Evolutionary conservation across 2,888 invertebrate species (phyloP).

Genomic region (Melieria picta): DNA sequence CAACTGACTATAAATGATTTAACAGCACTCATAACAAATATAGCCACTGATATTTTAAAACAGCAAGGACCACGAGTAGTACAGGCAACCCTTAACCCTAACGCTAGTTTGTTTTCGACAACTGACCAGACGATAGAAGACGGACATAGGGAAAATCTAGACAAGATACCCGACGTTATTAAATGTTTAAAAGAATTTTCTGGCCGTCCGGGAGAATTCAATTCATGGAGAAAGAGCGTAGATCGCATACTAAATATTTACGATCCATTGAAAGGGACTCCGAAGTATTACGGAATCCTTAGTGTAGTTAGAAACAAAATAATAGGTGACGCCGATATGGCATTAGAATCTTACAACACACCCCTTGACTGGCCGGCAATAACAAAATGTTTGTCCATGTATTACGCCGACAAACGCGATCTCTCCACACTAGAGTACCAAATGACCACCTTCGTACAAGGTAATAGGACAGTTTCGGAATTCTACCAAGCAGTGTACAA

Average conservation of each 20-base stretch:
- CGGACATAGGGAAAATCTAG: background rate
- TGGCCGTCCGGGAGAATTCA: too few species aligned
- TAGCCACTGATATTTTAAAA: background rate
- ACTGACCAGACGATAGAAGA: background rate
- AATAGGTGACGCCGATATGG: too few species aligned
- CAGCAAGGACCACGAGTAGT: constrained; percentile 1
- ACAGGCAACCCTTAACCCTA: constrained; percentile 4
- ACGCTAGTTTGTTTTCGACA: background rate
- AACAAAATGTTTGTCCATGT: background rate
- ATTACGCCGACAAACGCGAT: constrained; percentile 30
- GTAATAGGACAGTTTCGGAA: constrained; percentile 36
- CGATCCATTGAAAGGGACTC: too few species aligned
- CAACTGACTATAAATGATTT: too few species aligned
- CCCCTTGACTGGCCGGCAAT: constrained; percentile 25
- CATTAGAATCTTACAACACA: constrained; percentile 25
- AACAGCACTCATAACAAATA: background rate
- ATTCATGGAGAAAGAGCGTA: too few species aligned
- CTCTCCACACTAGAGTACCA: constrained; percentile 32
- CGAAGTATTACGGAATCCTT: too few species aligned
- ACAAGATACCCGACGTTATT: background rate
- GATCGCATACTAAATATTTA: too few species aligned
- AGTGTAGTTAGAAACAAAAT: too few species aligned
- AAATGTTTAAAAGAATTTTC: too few species aligned
- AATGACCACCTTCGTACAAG: constrained; percentile 35
- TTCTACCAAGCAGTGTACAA: constrained; percentile 43